Percentiles rank a stretch among this genome's conserved stretches.
These are phyloP conservation scores for Nyctereutes procyonoides DNA, from an alignment of 2,113 vertebrate genomes.

Conservation along the genomic window DNA sequence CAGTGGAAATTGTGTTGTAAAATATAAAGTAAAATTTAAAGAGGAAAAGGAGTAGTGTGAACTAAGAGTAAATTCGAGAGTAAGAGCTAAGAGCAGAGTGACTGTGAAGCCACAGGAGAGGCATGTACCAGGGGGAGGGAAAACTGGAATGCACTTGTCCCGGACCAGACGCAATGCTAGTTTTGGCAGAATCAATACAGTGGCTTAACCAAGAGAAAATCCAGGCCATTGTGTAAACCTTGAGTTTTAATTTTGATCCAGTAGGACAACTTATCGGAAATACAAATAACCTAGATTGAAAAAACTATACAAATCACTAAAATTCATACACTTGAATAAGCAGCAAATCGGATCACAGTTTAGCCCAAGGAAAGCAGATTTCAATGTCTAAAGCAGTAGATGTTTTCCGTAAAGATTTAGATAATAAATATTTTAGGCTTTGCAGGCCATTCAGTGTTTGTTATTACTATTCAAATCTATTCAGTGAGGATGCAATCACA, in stretches of 20 bases:
- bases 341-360: neutral
- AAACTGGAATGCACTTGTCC: neutral
- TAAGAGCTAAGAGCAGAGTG: neutral
- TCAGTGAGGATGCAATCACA: neutral
- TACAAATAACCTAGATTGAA: neutral
- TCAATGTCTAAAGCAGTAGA: neutral
- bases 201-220: neutral
- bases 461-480: neutral
- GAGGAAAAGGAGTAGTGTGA: neutral
- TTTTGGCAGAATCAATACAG: neutral
- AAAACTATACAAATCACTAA: neutral
- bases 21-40: neutral
- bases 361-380: neutral
- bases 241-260: neutral
- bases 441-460: neutral
- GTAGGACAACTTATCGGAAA: neutral
- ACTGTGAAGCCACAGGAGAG: neutral
- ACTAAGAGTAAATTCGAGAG: neutral
- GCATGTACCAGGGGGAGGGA: neutral
- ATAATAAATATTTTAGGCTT: neutral
- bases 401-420: neutral
- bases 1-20: neutral
- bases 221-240: rapidly evolving
- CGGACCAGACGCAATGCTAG: rapidly evolving
- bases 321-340: neutral